phyloP scores from a whole-genome alignment of 2,797 vertebrate genomes.

The Megaceryle alcyon region DNA sequence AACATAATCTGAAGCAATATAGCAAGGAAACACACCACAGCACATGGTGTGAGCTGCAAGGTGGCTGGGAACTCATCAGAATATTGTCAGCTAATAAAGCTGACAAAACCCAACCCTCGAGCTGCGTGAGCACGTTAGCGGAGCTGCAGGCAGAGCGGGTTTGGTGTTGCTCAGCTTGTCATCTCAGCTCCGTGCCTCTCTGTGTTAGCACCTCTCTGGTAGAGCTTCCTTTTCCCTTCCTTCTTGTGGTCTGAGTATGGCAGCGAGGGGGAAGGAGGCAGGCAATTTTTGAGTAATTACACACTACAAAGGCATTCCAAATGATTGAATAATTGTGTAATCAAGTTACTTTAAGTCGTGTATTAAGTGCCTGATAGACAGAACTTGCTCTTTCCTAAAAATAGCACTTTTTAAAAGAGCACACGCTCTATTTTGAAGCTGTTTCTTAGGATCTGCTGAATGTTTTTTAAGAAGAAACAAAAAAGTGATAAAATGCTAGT shows the following conservation, averaged over 20 bases:
- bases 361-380: constrained; percentile 62
- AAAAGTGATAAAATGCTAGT: neutral
- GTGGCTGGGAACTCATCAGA: neutral
- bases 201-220: neutral
- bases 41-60: fast-evolving
- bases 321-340: constrained; percentile 70
- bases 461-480: constrained; percentile 13
- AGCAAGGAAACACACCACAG: neutral
- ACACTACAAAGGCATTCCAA: constrained; percentile 64
- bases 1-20: neutral
- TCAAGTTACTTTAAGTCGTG: constrained; percentile 67
- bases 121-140: fast-evolving
- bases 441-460: neutral
- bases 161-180: neutral
- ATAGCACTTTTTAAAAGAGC: constrained; percentile 14
- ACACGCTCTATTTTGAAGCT: neutral
- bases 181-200: fast-evolving
- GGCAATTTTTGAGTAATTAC: constrained; percentile 54
- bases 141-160: neutral
- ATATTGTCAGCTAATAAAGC: fast-evolving
- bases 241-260: neutral
- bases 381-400: constrained; percentile 63
- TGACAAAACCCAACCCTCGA: neutral
- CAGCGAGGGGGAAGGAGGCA: neutral
- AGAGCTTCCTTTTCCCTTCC: neutral